Conservation (phyloP, 2,888 invertebrate genomes). For the Agrotis exclamationis region DNA sequence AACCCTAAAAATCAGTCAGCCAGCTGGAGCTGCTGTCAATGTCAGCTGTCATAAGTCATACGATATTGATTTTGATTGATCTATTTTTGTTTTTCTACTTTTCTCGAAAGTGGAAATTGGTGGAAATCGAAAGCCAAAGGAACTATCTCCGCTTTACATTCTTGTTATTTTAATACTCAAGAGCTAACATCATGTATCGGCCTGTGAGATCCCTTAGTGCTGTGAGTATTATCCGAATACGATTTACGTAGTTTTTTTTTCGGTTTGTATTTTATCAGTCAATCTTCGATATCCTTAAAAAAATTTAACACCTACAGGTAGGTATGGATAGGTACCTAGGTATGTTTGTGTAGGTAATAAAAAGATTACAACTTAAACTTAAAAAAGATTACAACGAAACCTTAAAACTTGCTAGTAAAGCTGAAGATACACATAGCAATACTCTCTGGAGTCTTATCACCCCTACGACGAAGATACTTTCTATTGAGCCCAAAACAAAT, state of each 20-base stretch:
- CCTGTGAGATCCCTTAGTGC: slow-evolving; percentile 46
- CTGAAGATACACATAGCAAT: too few species aligned
- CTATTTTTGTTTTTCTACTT: slow-evolving; percentile 30
- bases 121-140: slow-evolving; percentile 4
- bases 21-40: too few species aligned
- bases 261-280: background rate
- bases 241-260: background rate
- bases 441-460: too few species aligned
- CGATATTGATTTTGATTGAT: background rate
- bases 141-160: background rate
- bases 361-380: too few species aligned
- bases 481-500: background rate
- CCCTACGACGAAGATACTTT: too few species aligned
- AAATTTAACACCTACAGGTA: background rate
- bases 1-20: too few species aligned
- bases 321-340: too few species aligned
- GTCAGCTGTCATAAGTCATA: slow-evolving; percentile 11
- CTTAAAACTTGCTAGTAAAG: background rate
- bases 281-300: background rate
- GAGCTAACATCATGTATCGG: slow-evolving; percentile 53
- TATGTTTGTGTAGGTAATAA: background rate
- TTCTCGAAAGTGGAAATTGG: background rate
- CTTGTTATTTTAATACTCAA: background rate
- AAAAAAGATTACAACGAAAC: too few species aligned
- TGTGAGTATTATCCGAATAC: slow-evolving; percentile 45